Conservation (phyloP, 2,113 vertebrate genomes). For the Microcebus lehilahytsara region DNA sequence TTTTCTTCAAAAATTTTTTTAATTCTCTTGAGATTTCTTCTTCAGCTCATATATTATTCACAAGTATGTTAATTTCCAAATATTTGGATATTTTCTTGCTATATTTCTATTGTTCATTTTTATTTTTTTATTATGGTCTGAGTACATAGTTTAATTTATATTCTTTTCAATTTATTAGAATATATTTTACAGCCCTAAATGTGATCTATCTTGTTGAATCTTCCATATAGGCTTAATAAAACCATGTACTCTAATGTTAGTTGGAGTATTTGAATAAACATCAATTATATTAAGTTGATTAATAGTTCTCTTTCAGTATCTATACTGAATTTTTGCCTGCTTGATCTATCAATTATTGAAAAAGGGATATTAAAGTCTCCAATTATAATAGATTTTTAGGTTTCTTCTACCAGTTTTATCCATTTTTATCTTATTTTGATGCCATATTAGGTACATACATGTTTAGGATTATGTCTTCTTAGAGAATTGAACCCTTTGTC, state of each 20-base stretch:
- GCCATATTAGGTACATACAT: neutral
- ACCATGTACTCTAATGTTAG: neutral
- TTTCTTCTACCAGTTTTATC: neutral
- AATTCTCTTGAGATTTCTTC: neutral
- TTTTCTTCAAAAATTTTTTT: neutral
- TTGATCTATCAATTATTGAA: neutral
- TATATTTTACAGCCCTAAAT: neutral
- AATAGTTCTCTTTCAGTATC: neutral
- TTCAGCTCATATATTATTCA: neutral
- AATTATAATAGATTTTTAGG: neutral
- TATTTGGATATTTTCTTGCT: neutral
- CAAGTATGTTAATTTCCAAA: neutral
- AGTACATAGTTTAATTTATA: neutral
- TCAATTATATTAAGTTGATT: neutral
- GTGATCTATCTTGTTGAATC: neutral
- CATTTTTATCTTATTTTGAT: neutral
- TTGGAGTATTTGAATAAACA: neutral
- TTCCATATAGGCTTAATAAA: neutral
- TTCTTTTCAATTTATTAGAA: neutral
- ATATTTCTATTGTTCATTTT: neutral
- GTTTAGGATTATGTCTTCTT: neutral
- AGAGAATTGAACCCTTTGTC: neutral
- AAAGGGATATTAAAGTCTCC: neutral
- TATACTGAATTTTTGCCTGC: neutral
- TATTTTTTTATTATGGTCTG: neutral